Evolutionary conservation across 2,888 invertebrate genomes (phyloP).

Genomic region (Leptopilina myrica): DNA sequence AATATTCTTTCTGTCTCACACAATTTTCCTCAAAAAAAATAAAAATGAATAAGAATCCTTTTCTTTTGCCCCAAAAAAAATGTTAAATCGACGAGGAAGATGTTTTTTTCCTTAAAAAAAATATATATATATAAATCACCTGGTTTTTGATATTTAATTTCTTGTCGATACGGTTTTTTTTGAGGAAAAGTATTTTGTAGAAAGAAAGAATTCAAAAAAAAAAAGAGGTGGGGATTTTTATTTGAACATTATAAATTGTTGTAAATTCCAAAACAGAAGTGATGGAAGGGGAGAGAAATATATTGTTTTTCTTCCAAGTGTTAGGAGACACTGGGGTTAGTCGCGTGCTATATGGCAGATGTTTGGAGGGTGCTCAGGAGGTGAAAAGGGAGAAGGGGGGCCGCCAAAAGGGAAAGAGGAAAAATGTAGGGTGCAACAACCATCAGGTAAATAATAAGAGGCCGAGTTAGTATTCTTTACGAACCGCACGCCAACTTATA

Average conservation of each 20-base stretch:
- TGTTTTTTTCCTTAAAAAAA: background rate
- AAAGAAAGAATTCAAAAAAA: too few relatives aligned
- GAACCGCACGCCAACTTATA: conserved; percentile 48
- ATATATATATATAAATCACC: conserved; percentile 21
- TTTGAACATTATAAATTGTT: too few relatives aligned
- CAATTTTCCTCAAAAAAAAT: background rate
- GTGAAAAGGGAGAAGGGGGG: conserved; percentile 45
- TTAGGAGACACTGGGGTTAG: conserved; percentile 55
- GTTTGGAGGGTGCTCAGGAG: conserved; percentile 48
- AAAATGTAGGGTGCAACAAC: conserved; percentile 43
- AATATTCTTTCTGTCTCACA: too few relatives aligned
- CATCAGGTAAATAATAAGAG: conserved; percentile 59
- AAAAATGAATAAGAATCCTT: background rate
- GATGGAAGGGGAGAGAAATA: too few relatives aligned
- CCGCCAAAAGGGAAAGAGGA: conserved; percentile 12
- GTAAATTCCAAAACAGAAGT: too few relatives aligned
- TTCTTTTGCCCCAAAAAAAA: conserved; percentile 5
- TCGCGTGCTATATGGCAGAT: conserved; percentile 59
- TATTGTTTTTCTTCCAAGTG: conserved; percentile 55
- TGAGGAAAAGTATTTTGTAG: too few relatives aligned
- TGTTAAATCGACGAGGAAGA: background rate
- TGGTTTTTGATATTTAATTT: conserved; percentile 21
- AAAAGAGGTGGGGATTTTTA: too few relatives aligned
- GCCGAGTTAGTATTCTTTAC: conserved; percentile 53
- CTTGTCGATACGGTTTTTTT: too few relatives aligned